phyloP scores from a whole-genome alignment of 2,113 vertebrate species.

The Chitala chitala region DNA sequence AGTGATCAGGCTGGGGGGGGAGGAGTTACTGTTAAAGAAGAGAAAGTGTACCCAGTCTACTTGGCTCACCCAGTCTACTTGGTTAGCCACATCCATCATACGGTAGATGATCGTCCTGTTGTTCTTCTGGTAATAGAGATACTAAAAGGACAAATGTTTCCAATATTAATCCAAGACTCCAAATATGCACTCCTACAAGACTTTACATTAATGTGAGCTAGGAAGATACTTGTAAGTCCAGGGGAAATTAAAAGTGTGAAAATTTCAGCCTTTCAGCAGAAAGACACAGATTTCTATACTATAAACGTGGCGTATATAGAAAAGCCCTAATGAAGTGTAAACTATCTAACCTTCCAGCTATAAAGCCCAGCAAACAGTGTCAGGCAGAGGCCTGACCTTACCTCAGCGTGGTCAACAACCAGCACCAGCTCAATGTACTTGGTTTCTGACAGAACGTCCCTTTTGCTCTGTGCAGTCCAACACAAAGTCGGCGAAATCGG shows the following conservation, averaged over 20 bases:
- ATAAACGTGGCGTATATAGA: no score
- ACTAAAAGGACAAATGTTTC: conserved; percentile 52
- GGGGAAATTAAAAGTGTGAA: no score
- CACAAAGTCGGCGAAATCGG: neutral
- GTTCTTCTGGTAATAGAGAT: conserved; percentile 62
- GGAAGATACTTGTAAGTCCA: no score
- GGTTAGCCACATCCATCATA: conserved; percentile 77
- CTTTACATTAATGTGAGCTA: neutral
- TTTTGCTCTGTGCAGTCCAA: conserved; percentile 55
- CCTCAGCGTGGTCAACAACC: conserved; percentile 81
- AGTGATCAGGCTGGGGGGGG: no score
- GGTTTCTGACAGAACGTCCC: conserved; percentile 67
- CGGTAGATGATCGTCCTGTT: conserved; percentile 67
- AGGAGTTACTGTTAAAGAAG: no score
- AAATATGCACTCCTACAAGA: neutral
- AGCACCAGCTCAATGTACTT: conserved; percentile 85
- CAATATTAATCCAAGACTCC: neutral
- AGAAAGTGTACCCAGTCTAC: neutral
- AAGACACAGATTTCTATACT: no score
- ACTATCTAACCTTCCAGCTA: no score
- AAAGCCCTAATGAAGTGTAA: no score
- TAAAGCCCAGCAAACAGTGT: neutral
- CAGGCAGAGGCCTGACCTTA: conserved; percentile 59
- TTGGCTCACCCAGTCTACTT: conserved; percentile 79
- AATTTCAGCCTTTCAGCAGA: no score